Evolutionary conservation across 2,113 vertebrate species (phyloP), one percentile per base, ranked within the genome.

Genomic region (Eurypyga helias): DNA sequence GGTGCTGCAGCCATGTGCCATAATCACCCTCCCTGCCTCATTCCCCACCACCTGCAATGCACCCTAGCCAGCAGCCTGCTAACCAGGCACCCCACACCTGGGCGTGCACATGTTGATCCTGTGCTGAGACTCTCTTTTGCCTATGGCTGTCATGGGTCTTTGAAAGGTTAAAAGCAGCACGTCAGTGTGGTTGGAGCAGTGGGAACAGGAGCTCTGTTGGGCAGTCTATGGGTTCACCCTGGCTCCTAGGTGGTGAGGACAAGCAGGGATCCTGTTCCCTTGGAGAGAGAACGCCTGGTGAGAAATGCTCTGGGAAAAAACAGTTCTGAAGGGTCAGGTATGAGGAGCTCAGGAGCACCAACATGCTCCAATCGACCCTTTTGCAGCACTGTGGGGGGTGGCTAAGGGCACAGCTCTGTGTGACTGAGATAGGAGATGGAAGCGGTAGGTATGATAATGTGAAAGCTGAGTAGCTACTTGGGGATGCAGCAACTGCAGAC

Each of bases 21-120:
- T n/a, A 3, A 46, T 70, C 2, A 1, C 16, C 20, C 7, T 62
- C 20, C 31, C 26, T 1, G 2, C 0, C 25, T 4, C 3, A 2
- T 5, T 81, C 28, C 60, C 19, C 60, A 7, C 3, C 25, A 13
- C 5, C 16, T 17, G 51, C 66, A 10, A 1, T 5, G 31, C 26
- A 13, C 18, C 41, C 34, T 34, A 19, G 60, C 29, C 6, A 1
- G 57, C 66, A 79, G 52, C 33, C 51, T 28, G 23, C 55, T 26
- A 5, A 21, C 10, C 46, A 15, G 75, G 49, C 33, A 29, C 55
- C 24, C 31, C 0, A 2, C 0, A 2, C n/a, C 31, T 51, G 31
- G 21, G 11, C 15, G 1, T 2, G 8, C 38, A 19, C 7, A 0
- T 41, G 29, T 10, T 7, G 18, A 5, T 31, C 29, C 17, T 6